phyloP scores from a whole-genome alignment of 2,888 invertebrate genomes.

The Sialis fuliginosa region DNA sequence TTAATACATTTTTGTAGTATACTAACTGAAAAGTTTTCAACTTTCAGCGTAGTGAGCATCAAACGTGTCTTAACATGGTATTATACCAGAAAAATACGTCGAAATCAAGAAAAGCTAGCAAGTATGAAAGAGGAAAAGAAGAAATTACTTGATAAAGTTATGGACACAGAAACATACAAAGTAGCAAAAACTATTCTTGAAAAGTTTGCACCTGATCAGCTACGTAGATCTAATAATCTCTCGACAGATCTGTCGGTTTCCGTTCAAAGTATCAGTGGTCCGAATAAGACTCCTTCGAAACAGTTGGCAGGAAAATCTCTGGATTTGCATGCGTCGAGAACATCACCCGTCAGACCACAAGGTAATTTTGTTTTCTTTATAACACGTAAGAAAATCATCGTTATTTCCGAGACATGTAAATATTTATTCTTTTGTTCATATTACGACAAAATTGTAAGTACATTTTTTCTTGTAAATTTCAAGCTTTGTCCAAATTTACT shows the following conservation, averaged over 20 bases:
- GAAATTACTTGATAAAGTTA: constrained; percentile 83
- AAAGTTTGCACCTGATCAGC: constrained; percentile 57
- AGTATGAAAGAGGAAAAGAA: constrained; percentile 66
- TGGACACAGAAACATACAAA: constrained; percentile 96
- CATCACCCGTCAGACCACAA: no score
- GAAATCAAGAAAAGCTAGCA: constrained; percentile 54
- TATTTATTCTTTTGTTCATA: no score
- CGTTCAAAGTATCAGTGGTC: no score
- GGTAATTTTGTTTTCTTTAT: no score
- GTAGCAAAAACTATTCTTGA: constrained; percentile 76
- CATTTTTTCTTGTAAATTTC: no score
- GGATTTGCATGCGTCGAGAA: no score
- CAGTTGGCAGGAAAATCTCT: no score
- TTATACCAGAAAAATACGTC: constrained; percentile 63
- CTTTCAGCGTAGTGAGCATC: constrained; percentile 52
- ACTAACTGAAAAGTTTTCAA: constrained; percentile 10
- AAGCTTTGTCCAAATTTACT: no score
- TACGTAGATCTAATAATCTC: constrained; percentile 18
- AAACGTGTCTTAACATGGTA: constrained; percentile 75
- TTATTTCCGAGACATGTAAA: no score
- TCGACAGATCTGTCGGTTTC: constrained; percentile 1
- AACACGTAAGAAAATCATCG: no score
- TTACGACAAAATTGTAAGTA: no score
- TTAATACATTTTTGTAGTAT: not conserved
- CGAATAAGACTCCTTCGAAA: no score